These are phyloP conservation scores for Morone chrysops DNA, from an alignment of 2,113 vertebrate genomes.

Conservation along the genomic window DNA sequence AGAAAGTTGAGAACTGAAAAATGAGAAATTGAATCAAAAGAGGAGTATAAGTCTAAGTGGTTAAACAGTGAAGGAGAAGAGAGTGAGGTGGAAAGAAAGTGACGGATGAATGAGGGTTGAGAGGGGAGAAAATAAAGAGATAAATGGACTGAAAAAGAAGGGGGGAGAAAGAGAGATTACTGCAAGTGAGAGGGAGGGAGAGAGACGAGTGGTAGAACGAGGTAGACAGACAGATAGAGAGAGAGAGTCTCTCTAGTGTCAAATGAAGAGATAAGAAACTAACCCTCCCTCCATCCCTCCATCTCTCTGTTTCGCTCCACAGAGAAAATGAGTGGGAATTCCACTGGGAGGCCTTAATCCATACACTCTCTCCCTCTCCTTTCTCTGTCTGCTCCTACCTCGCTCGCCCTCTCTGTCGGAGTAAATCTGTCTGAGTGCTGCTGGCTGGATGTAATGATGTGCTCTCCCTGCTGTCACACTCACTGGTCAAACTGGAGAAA, in stretches of 20 bases:
- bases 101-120: not conserved
- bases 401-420: conserved; percentile 18
- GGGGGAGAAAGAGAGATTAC: conserved; percentile 18
- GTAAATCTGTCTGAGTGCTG: conserved; percentile 29
- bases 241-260: conserved; percentile 59
- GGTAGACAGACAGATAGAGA: not conserved
- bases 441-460: conserved; percentile 54
- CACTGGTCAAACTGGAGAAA: conserved; percentile 45
- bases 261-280: conserved; percentile 74
- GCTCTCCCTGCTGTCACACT: conserved; percentile 45
- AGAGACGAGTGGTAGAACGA: conserved; percentile 26
- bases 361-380: conserved; percentile 34
- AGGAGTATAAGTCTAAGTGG: not conserved
- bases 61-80: not conserved
- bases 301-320: conserved; percentile 60
- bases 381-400: conserved; percentile 30
- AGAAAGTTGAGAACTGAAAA: not conserved
- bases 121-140: conserved; percentile 31
- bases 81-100: not conserved
- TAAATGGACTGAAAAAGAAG: conserved; percentile 26
- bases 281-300: conserved; percentile 53
- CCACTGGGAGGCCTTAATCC: conserved; percentile 65
- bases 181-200: not conserved
- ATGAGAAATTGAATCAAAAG: not conserved
- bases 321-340: conserved; percentile 68